Evolutionary conservation across 2,888 invertebrate genomes (phyloP), one percentile per base, ranked within the genome.

Genomic region (Caenorhabditis virilis): DNA sequence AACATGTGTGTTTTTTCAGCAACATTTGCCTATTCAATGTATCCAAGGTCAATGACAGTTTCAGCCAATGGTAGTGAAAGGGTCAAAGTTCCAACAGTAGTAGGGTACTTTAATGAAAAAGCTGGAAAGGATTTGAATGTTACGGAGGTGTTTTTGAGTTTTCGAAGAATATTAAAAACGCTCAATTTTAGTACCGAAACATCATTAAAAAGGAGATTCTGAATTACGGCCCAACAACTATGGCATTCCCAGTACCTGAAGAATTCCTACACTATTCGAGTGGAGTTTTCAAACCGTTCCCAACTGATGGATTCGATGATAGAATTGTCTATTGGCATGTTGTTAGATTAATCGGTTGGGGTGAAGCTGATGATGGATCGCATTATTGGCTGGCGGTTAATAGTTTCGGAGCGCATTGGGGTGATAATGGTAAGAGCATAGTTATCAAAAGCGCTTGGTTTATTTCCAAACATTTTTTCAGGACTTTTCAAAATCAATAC

Each of bases 261-360:
- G 81, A 81, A 55, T 81, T 81, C 47, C 65, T 81, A 11, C 81
- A 82, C 47, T 81, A 81, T 48, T 72, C 78, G 13, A 67, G 59
- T 22, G 80, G 79, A 26, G 65, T 81, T 18, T 81, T 82, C 65
- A 75, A 77, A n/a, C 81, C 81, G 13, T 73, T 66, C 51, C 81
- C 81, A 16, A 61, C 71, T 35, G 73, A 78, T 36, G 74, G 77
- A 7, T 80, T 80, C 61, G 72, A 76, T 46, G 77, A 79, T 43
- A 63, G 81, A 4, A 78, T 81, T 26, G 76, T 81, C 22, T 81
- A 81, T 56, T 81, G 81, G 80, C 80, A 80, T 61, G 80, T 80
- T 11, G 80, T 78, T 9, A 61, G 79, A 42, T 58, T 81, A 26
- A 82, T 81, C 45, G 81, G 81, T 30, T 81, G 81, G 81, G 81